These are phyloP conservation scores for Botia almorhae DNA, from an alignment of 2,797 vertebrate genomes.

Conservation along the genomic window DNA sequence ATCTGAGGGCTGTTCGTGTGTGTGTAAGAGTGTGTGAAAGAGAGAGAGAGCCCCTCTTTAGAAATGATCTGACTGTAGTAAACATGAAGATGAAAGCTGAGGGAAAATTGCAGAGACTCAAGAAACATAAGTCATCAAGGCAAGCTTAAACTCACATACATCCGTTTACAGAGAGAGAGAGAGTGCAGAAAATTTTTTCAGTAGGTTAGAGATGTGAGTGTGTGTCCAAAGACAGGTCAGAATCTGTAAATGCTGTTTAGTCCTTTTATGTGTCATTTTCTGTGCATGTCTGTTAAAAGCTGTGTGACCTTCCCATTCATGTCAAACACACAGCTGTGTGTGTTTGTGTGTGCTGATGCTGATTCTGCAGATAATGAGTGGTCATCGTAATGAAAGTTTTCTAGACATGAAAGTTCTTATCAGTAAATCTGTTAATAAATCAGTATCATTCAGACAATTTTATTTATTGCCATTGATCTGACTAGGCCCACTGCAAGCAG, in stretches of 20 bases:
- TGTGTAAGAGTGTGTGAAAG: background rate
- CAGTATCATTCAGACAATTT: background rate
- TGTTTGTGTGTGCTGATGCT: background rate
- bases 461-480: background rate
- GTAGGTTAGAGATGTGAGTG: slow-evolving; percentile 70
- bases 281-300: slow-evolving; percentile 10
- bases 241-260: slow-evolving; percentile 73
- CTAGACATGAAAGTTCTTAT: background rate
- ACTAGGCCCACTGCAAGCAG: background rate
- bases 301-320: slow-evolving; percentile 32
- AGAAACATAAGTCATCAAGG: slow-evolving; percentile 69
- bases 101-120: slow-evolving; percentile 67
- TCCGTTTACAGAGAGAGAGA: background rate
- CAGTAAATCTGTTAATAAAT: too few relatives aligned
- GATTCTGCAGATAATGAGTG: background rate
- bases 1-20: slow-evolving; percentile 41
- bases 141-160: slow-evolving; percentile 60
- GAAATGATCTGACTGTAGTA: slow-evolving; percentile 60
- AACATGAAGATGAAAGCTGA: slow-evolving; percentile 71
- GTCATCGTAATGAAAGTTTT: background rate
- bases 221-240: slow-evolving; percentile 70
- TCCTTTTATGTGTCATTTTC: slow-evolving; percentile 67
- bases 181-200: slow-evolving; percentile 68
- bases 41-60: slow-evolving; percentile 54
- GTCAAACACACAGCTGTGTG: slow-evolving; percentile 65